Evolutionary conservation across 2,888 invertebrate genomes (phyloP).

Genomic region (Drosophila flavopinicola): DNA sequence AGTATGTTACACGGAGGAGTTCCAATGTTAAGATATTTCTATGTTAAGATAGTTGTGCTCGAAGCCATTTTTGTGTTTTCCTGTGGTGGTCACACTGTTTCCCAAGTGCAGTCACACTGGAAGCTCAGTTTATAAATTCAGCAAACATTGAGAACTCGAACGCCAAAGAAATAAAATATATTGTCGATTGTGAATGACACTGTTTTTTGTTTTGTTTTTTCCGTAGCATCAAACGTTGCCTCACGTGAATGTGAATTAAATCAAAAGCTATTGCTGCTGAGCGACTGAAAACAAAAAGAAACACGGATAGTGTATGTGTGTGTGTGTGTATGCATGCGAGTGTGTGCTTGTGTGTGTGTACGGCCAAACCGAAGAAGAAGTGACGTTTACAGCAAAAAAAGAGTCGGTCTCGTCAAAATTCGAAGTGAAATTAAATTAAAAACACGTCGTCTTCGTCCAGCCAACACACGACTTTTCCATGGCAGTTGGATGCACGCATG

Average conservation of each 20-base stretch:
- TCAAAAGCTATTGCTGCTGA: conserved; percentile 27
- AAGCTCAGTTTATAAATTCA: conserved; percentile 58
- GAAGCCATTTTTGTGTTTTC: conserved; percentile 2
- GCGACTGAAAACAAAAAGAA: conserved; percentile 37
- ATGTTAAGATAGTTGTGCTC: background rate
- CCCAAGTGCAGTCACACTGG: conserved; percentile 50
- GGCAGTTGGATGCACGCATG: conserved; percentile 37
- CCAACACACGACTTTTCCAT: conserved; percentile 27
- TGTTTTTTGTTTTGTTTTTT: conserved; percentile 55
- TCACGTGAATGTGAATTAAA: conserved; percentile 23
- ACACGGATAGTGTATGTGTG: conserved; percentile 25
- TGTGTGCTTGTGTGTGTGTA: conserved; percentile 45
- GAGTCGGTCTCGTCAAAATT: conserved; percentile 63
- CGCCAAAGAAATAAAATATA: conserved; percentile 35
- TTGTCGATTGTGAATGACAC: conserved; percentile 35
- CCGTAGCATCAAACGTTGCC: conserved; percentile 15
- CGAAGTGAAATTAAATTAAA: conserved; percentile 51
- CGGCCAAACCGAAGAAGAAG: conserved; percentile 53
- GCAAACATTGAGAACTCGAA: conserved; percentile 49
- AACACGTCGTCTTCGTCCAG: conserved; percentile 23
- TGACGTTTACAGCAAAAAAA: conserved; percentile 70
- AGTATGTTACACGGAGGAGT: conserved; percentile 6
- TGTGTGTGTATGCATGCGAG: conserved; percentile 20
- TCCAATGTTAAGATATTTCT: conserved; percentile 1
- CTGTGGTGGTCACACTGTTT: conserved; percentile 28